Conservation (phyloP, 2,113 vertebrate species). For the Excalfactoria chinensis region DNA sequence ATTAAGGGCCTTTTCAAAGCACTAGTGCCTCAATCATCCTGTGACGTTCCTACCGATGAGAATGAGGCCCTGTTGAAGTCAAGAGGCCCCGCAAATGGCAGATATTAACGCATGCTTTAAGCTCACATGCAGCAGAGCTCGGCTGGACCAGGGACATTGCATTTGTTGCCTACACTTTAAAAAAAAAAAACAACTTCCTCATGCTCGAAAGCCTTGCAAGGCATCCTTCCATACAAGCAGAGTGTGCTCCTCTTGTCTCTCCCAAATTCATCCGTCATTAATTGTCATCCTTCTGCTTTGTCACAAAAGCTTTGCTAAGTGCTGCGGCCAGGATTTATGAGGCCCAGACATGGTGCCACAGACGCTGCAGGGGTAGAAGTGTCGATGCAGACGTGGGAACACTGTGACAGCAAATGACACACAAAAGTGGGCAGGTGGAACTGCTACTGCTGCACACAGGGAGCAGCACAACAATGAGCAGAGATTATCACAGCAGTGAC, state of each 20-base stretch:
- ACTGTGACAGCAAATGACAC: not conserved
- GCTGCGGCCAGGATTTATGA: slow-evolving; percentile 30
- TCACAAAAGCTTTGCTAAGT: not conserved
- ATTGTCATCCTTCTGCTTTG: slow-evolving; percentile 1
- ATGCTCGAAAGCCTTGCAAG: not conserved
- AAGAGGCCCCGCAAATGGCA: slow-evolving; percentile 29
- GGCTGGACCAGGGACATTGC: not conserved
- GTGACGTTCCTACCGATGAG: not conserved
- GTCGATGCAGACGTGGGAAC: not conserved
- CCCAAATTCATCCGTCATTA: not conserved
- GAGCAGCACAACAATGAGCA: fast-evolving
- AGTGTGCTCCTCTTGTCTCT: not conserved
- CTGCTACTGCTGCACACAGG: not conserved
- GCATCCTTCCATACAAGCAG: not conserved
- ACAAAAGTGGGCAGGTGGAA: slow-evolving; percentile 30
- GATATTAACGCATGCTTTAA: slow-evolving; percentile 3
- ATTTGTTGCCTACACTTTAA: not conserved
- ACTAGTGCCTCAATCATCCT: slow-evolving; percentile 26
- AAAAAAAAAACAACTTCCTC: not conserved
- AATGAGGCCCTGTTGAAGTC: not conserved
- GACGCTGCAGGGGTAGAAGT: not conserved
- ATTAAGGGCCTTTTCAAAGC: slow-evolving; percentile 52
- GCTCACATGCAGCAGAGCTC: not conserved
- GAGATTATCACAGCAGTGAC: not conserved
- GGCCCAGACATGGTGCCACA: not conserved